Base-by-base conservation (phyloP, 2,797 vertebrate genomes). In the Periparus ater region DNA sequence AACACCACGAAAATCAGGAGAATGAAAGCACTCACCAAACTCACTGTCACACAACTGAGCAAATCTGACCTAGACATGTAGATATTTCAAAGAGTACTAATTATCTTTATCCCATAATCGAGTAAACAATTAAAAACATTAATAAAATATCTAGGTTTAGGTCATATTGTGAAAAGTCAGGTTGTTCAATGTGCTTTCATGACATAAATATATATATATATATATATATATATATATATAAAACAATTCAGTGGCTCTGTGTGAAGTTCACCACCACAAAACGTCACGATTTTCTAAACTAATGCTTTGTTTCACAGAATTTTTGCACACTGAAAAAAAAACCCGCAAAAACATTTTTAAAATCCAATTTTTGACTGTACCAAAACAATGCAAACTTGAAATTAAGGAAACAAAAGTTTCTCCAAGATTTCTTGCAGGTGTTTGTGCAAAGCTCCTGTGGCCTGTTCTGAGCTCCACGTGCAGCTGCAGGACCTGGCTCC, bases 381-480 rank as follows among this genome's bases (percentile, higher is more conserved):
- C 23, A 50, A 74, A 74, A 11, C 26, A 50, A 40, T 1, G 4
- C 13, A 40, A 67, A 71, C 17, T 63, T 40, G 19, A 50, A 82
- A 91, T 48, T 11, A 50, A n/a, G 19, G n/a, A 57, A 74, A 58
- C 2, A 19, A 10, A 32, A 12, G 1, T 30, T 53, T 67, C 42
- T 23, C 23, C 1, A 1, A 8, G 36, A 4, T 16, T 72, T 47
- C 7, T 12, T 17, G 8, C 21, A n/a, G 17, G 16, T 11, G 26
- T 70, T 42, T 50, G 29, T 40, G 53, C 40, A 50, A 45, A 88
- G 45, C 11, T 82, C 20, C 61, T 58, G 34, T 32, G 36, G 57
- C 11, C 42, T 14, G 32, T 19, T 9, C 29, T 1, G 2, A 44
- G 36, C 48, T 44, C 29, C 1, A 1, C 0, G 17, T 0, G 3